Evolutionary conservation across 2,888 invertebrate species (phyloP).

Genomic region (Tubiluchus corallicola): DNA sequence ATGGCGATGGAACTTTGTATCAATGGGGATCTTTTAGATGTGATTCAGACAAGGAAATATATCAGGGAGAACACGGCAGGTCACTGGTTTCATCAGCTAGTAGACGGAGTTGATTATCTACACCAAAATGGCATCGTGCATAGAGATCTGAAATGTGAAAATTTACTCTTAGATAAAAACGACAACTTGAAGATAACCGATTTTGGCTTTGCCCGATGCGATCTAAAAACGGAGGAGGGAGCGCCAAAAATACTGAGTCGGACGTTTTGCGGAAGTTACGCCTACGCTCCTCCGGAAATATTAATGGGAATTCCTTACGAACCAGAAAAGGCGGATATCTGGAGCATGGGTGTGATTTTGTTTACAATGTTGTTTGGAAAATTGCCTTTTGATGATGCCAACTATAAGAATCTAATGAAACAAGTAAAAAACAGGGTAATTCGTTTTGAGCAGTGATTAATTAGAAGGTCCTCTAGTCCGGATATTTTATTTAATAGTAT

Average conservation of each 20-base stretch:
- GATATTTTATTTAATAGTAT: no score
- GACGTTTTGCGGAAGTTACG: slow-evolving; percentile 73
- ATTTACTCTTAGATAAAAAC: slow-evolving; percentile 23
- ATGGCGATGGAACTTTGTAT: slow-evolving; percentile 23
- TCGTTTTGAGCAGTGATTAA: no score
- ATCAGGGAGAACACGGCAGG: slow-evolving; percentile 17
- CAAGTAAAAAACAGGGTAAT: slow-evolving; percentile 19
- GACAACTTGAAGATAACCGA: no score
- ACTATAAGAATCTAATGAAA: slow-evolving; percentile 20
- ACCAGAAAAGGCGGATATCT: slow-evolving; percentile 59
- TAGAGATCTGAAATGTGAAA: slow-evolving; percentile 26
- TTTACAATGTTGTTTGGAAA: slow-evolving; percentile 66
- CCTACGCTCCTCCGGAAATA: slow-evolving; percentile 74
- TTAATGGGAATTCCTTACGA: slow-evolving; percentile 61
- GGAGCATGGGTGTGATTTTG: slow-evolving; percentile 73
- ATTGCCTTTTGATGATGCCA: slow-evolving; percentile 55
- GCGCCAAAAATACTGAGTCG: slow-evolving; percentile 36
- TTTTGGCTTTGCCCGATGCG: slow-evolving; percentile 23
- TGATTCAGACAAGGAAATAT: slow-evolving; percentile 15
- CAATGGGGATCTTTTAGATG: slow-evolving; percentile 21
- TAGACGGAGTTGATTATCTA: slow-evolving; percentile 21
- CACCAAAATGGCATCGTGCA: slow-evolving; percentile 23
- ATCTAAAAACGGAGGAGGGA: no score
- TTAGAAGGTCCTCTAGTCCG: no score
- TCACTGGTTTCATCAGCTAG: slow-evolving; percentile 20